Evolutionary conservation across 2,113 vertebrate species (phyloP), one percentile per base, ranked within the genome.

Genomic region (rabbit (Oryctolagus cuniculus)): DNA sequence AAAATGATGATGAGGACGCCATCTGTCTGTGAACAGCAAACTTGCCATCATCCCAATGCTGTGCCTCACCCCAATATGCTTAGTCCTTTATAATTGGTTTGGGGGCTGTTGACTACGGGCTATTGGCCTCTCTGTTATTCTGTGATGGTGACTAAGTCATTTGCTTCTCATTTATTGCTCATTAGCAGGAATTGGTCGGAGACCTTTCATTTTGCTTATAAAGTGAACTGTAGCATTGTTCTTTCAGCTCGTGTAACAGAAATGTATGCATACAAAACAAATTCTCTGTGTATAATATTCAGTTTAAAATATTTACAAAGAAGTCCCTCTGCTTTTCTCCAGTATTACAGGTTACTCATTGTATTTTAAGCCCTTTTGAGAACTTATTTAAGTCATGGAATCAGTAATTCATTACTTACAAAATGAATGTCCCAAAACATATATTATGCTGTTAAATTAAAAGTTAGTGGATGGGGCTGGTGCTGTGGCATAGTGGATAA

Each of bases 181-280:
- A 61, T 87, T 51, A 92, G 9, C 5, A 63, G 67, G 64, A 92
- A 49, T 78, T 79, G 82, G 92, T 27, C 73, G 38, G 38, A 66
- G 58, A 92, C 17, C 24, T 3, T 93, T 89, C 58, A 51, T 17
- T 82, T 93, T 86, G 25, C 72, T 96, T 74, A 87, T 61, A 73
- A 79, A 89, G 70, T 90, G 58, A 95, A 78, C 15, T n/a, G n/a
- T 16, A 61, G 38, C 55, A 12, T 21, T 6, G 38, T n/a, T 22
- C 8, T 89, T 94, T 94, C 3, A 74, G 51, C 38, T 89, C 31
- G 49, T 70, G 11, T 53, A 77, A 36, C 66, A 36, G 38, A 89
- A 87, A 55, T 25, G 17, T 58, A 58, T 58, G 19, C 12, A 58
- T 58, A 58, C 15, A 58, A 58, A 58, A 58, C 19, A 58, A 58